Evolutionary conservation across 1,140 invertebrate genomes (phyloP), one percentile per base, ranked within the genome.

Genomic region (Pomacea maculata): DNA sequence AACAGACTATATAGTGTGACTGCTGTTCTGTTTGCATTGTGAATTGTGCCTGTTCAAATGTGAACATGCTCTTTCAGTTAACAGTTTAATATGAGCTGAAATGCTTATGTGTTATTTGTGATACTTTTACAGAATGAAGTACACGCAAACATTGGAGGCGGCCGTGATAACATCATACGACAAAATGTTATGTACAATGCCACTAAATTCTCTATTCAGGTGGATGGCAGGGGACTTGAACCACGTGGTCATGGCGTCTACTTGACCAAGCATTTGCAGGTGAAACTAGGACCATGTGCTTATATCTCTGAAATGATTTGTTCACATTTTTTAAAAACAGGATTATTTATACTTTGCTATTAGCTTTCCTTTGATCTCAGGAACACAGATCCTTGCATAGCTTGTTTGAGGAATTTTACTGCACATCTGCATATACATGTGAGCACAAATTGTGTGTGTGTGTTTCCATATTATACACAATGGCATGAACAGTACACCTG

Each of bases 161-260:
- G 84, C 12, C 68, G 84, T 55, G 82, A 85, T 75, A 85, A 83
- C 64, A 81, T 83, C 45, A 67, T 85, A 10, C 12, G 78, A 14
- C 54, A 83, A 29, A 85, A 85, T 74, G 76, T 85, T 21, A 81
- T 85, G 70, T 85, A 80, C 65, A 83, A 85, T 19, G 76, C 82
- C 14, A 72, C 64, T 10, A 17, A 19, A 12, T 64, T 25, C 57
- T 64, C 78, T 25, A 54, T 85, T 15, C 72, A 81, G 19, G 68
- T 83, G 29, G 84, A 85, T 63, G 25, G n/a, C 4, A 64, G 82
- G 52, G 82, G 83, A n/a, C 45, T 80, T 12, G 75, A 73, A n/a
- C 52, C 21, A 14, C n/a, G 61, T n/a, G 15, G 57, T 61, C 57
- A 61, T 61, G 57, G 57, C 4, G 57, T 61, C 11, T 61, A 14